Conservation (phyloP, 1,140 invertebrate species). For the Drosophila pallidifrons region DNA sequence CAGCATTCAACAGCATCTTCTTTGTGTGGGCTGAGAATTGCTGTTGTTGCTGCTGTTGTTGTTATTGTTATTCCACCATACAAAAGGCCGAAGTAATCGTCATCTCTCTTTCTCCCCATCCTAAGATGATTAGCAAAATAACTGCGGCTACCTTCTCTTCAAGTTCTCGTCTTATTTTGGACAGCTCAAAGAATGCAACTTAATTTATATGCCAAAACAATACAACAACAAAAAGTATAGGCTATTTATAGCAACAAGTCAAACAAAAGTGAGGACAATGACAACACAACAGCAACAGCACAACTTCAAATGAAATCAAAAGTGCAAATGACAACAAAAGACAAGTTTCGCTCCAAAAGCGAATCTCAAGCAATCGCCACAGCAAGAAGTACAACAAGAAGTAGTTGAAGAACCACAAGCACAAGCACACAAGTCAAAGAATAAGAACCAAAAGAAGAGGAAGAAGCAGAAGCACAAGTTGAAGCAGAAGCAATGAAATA, state of each 20-base stretch:
- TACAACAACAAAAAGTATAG: slow-evolving; percentile 43
- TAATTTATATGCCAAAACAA: slow-evolving; percentile 69
- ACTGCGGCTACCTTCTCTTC: slow-evolving; percentile 27
- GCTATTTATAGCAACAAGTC: slow-evolving; percentile 42
- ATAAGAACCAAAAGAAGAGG: neutral
- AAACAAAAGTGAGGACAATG: slow-evolving; percentile 60
- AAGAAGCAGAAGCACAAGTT: neutral
- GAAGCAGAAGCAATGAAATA: slow-evolving; percentile 1
- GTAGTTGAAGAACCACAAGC: neutral
- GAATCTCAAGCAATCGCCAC: slow-evolving; percentile 14
- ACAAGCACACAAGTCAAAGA: neutral
- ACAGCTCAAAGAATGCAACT: slow-evolving; percentile 63
- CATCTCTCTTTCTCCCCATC: neutral
- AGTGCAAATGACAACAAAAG: slow-evolving; percentile 81
- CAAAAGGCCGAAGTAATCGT: slow-evolving; percentile 30
- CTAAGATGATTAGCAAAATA: slow-evolving; percentile 40
- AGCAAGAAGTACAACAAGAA: slow-evolving; percentile 22
- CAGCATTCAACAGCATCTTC: slow-evolving; percentile 46
- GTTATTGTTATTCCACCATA: slow-evolving; percentile 6
- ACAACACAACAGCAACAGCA: slow-evolving; percentile 38
- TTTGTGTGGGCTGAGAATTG: slow-evolving; percentile 56
- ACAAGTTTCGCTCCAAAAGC: slow-evolving; percentile 49
- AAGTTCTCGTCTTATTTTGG: neutral
- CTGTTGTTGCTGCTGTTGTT: too few relatives aligned
- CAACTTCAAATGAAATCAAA: slow-evolving; percentile 81